phyloP scores from a whole-genome alignment of 1,140 invertebrate species.

The Drosophila watanabei region DNA sequence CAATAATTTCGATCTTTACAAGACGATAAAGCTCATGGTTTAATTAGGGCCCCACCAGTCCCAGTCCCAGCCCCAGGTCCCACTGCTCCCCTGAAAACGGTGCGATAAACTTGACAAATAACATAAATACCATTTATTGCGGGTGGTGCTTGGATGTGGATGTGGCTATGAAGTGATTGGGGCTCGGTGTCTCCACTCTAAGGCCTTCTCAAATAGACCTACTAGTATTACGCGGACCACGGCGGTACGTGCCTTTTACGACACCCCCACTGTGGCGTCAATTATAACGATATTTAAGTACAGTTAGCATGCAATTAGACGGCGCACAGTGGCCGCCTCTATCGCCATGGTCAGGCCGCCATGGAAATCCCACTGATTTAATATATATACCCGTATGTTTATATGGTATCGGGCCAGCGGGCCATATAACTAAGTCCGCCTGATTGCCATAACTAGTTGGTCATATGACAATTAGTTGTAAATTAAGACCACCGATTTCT shows the following conservation, averaged over 20 bases:
- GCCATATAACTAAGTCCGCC: constrained; percentile 65
- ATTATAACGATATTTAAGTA: constrained; percentile 85
- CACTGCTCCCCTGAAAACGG: constrained; percentile 9
- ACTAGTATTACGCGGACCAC: constrained; percentile 71
- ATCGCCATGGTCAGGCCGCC: constrained; percentile 41
- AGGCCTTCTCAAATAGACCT: constrained; percentile 66
- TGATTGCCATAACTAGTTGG: constrained; percentile 61
- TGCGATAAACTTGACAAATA: constrained; percentile 82
- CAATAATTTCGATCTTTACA: constrained; percentile 73
- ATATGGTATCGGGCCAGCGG: constrained; percentile 27
- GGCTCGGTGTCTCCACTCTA: constrained; percentile 50
- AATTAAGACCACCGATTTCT: constrained; percentile 60
- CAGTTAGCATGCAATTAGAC: constrained; percentile 81
- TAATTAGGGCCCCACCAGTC: constrained; percentile 65
- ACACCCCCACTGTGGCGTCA: constrained; percentile 75
- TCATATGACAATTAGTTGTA: constrained; percentile 84
- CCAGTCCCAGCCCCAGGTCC: background rate
- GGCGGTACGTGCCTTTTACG: constrained; percentile 66
- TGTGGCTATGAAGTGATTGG: constrained; percentile 27
- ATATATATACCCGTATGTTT: constrained; percentile 23
- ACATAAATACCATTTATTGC: constrained; percentile 83
- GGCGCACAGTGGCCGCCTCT: constrained; percentile 21
- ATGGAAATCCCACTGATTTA: constrained; percentile 65
- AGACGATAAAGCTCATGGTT: constrained; percentile 72
- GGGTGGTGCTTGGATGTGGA: constrained; percentile 53